phyloP scores from a whole-genome alignment of 2,888 invertebrate genomes.

The Taphrorychus bicolor region DNA sequence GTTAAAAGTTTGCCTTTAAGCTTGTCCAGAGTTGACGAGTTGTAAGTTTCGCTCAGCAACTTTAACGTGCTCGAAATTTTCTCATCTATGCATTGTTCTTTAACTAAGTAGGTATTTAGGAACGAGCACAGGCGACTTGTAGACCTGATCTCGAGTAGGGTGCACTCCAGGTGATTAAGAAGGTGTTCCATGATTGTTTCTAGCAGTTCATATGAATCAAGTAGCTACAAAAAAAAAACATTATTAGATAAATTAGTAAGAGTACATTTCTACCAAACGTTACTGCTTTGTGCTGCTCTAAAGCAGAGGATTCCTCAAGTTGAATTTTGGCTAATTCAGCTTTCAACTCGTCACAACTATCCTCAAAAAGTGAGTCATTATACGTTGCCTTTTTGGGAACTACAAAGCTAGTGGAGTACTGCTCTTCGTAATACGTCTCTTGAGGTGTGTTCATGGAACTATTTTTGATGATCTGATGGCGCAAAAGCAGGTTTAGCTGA shows the following conservation, averaged over 20 bases:
- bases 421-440: conserved; percentile 28
- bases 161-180: conserved; percentile 48
- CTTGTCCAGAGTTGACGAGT: conserved; percentile 41
- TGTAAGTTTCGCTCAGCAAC: conserved; percentile 33
- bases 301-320: conserved; percentile 45
- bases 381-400: conserved; percentile 14
- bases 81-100: conserved; percentile 42
- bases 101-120: conserved; percentile 42
- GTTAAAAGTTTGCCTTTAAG: conserved; percentile 45
- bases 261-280: not conserved
- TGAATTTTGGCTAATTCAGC: conserved; percentile 47
- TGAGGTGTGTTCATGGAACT: conserved; percentile 5
- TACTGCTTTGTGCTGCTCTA: conserved; percentile 43
- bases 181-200: conserved; percentile 46
- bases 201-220: conserved; percentile 44
- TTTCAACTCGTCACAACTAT: conserved; percentile 44
- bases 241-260: not conserved
- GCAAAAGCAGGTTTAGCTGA: conserved; percentile 17
- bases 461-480: conserved; percentile 22
- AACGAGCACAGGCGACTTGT: conserved; percentile 43
- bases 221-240: conserved; percentile 31
- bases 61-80: conserved; percentile 39
- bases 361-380: conserved; percentile 8
- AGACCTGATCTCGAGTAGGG: conserved; percentile 47
- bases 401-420: conserved; percentile 23